Conservation (phyloP, 2,113 vertebrate species). For the Madoqua kirkii region DNA sequence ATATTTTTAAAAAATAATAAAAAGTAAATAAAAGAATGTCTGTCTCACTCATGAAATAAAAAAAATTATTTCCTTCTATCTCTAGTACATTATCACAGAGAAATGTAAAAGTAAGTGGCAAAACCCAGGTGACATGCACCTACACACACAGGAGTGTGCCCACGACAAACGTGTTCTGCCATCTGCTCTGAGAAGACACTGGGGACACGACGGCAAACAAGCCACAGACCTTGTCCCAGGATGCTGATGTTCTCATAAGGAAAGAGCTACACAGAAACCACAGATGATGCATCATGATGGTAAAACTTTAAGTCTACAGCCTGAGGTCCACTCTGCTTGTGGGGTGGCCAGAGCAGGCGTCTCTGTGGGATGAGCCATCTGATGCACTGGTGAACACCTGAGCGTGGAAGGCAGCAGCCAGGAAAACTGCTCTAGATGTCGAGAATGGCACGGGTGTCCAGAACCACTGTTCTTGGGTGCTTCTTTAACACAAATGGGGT, state of each 20-base stretch:
- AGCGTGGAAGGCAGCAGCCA: background rate
- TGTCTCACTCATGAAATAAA: background rate
- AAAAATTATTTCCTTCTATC: too few species aligned
- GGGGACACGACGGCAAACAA: background rate
- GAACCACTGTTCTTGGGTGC: background rate
- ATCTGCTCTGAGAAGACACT: background rate
- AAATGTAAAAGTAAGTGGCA: background rate
- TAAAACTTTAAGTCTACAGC: background rate
- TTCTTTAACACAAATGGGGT: background rate
- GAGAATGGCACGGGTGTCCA: background rate
- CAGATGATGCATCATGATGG: background rate
- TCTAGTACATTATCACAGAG: background rate
- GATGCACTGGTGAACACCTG: background rate
- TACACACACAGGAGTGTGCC: rapidly evolving
- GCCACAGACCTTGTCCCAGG: background rate
- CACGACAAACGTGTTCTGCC: too few species aligned
- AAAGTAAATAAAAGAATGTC: background rate
- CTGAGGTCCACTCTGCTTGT: background rate
- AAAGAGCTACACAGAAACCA: background rate
- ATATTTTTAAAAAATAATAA: background rate
- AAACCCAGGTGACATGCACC: background rate
- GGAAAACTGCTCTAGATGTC: too few species aligned
- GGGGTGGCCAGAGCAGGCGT: background rate
- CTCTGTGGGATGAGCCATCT: background rate
- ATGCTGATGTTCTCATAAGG: background rate